Percentiles rank a stretch among this genome's conserved stretches.
Evolutionary conservation across 2,888 invertebrate species (phyloP).

Genomic region (Orthosia cruda): DNA sequence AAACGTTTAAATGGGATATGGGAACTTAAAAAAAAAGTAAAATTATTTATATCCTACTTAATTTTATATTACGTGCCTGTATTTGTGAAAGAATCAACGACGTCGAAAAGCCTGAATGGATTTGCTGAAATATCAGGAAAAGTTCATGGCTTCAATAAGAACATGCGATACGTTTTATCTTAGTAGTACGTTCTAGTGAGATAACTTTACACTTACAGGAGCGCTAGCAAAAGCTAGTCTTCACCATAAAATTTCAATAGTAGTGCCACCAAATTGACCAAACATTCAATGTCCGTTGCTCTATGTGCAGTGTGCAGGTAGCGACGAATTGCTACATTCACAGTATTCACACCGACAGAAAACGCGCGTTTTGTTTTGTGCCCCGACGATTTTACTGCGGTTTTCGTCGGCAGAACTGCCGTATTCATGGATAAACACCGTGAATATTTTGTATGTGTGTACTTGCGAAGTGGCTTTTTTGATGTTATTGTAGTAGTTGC

Average conservation of each 20-base stretch:
- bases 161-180: neutral
- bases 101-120: neutral
- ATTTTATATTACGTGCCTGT: no score
- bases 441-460: conserved; percentile 15
- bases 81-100: neutral
- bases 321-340: conserved; percentile 72
- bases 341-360: conserved; percentile 72
- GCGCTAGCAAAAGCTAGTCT: neutral
- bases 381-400: conserved; percentile 54
- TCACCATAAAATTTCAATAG: conserved; percentile 49
- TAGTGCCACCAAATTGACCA: conserved; percentile 76
- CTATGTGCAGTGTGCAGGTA: conserved; percentile 53
- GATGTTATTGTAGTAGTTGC: conserved; percentile 1
- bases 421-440: conserved; percentile 36
- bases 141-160: neutral
- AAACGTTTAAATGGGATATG: no score
- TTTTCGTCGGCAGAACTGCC: conserved; percentile 48
- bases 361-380: conserved; percentile 64
- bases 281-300: conserved; percentile 76
- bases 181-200: neutral
- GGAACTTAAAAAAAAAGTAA: no score
- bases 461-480: conserved; percentile 13
- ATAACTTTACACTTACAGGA: neutral
- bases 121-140: neutral
- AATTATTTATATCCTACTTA: no score